Base-by-base conservation (phyloP, 2,888 invertebrate genomes). In the Branchinecta sandiegonensis region DNA sequence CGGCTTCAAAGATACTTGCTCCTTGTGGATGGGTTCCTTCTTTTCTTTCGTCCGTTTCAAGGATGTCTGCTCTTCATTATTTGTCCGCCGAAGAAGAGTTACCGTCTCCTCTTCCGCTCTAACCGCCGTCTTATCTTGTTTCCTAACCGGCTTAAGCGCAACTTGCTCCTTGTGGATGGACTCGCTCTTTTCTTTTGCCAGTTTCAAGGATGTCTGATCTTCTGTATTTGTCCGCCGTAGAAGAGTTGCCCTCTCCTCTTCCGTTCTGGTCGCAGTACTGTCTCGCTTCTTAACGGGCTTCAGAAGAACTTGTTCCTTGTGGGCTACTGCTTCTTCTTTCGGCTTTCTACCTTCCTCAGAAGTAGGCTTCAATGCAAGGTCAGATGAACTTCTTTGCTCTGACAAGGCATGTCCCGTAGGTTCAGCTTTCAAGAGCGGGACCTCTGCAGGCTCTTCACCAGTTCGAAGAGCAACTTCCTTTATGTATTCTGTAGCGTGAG, bases 111-210 rank as follows among this genome's bases (percentile, higher is more conserved):
- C 37, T 37, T 37, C 37, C 6, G 6, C 37, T 37, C 37, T 37
- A 37, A 37, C 37, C 5, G 37, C 4, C 6, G 37, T 37, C 77
- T 68, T 77, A 70, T 77, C 74, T 75, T 76, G 72, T 72, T 80
- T 79, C 70, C 79, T 6, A 0, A 76, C 74, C 1, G 79, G 79
- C 77, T 75, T 79, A 5, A 79, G 74, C 14, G 74, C 73, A 66
- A 78, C 74, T 69, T 79, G 79, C 13, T 79, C 80, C 65, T 56
- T 56, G 23, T 56, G 63, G 23, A 23, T 56, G 8, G 23, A 1
- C 63, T 56, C 63, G 9, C 9, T 56, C n/a, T 17, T 23, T 56
- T n/a, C 8, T 56, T 56, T 56, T 9, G n/a, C 23, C 8, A 56
- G 8, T 10, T n/a, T n/a, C 63, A 17, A 17, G 14, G 23, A 56